Percentiles rank a stretch among this genome's conserved stretches.
phyloP scores from a whole-genome alignment of 2,113 vertebrate genomes.

The Hemiprocne comata region DNA sequence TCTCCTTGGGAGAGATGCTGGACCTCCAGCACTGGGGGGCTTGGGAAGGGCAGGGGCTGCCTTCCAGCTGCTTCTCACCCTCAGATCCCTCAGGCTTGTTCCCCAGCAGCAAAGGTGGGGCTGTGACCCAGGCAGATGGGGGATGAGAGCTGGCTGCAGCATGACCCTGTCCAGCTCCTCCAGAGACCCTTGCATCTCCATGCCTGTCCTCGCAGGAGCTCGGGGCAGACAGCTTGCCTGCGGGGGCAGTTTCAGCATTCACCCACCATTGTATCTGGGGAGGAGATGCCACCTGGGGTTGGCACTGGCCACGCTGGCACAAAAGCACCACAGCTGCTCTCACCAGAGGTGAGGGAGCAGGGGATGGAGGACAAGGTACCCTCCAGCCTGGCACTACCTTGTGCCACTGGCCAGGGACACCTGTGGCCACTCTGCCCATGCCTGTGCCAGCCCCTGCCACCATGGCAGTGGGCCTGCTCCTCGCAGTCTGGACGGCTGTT shows the following conservation, averaged over 20 bases:
- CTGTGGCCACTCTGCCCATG: fast-evolving
- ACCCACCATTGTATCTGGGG: background rate
- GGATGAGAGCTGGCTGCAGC: background rate
- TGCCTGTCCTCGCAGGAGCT: background rate
- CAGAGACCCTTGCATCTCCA: background rate
- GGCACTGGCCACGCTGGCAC: background rate
- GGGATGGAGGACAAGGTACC: background rate
- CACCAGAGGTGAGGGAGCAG: background rate
- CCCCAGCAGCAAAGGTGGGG: background rate
- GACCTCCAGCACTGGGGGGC: background rate
- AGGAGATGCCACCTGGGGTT: background rate
- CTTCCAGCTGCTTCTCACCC: background rate
- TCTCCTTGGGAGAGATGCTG: background rate
- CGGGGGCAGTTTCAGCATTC: background rate
- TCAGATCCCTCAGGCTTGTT: background rate
- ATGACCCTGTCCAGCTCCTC: fast-evolving
- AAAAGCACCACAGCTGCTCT: background rate
- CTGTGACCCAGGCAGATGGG: fast-evolving
- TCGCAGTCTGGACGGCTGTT: background rate
- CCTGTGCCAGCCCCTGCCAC: background rate
- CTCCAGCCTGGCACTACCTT: background rate
- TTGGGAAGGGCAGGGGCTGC: background rate
- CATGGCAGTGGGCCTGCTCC: background rate
- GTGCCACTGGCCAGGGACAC: fast-evolving
- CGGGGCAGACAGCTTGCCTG: background rate